Base-by-base conservation (phyloP, 2,888 invertebrate genomes). In the Drosophila heteroneura region DNA sequence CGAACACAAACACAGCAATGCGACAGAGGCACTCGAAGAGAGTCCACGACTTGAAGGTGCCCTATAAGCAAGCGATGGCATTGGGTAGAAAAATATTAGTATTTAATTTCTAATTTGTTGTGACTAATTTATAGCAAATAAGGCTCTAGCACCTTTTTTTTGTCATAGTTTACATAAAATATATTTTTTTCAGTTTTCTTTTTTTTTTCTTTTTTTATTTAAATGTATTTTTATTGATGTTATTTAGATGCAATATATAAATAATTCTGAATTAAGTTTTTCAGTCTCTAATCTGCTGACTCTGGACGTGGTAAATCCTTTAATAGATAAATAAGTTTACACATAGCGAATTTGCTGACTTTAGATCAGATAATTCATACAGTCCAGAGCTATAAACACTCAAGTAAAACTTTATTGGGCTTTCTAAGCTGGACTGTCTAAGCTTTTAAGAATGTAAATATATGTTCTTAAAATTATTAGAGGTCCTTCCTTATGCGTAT, bases 1-100 rank as follows among this genome's bases (percentile, higher is more conserved):
- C 89, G 79, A 64, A 69, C 77, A 67, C 62, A 73, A 28, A 68
- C 35, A 62, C 33, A 70, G 19, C 28, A 22, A 54, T 51, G 26
- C 44, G 35, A 37, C 69, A 30, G 37, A 37, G 26, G 4, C 14
- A 7, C 32, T 12, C 51, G 16, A 9, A 63, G 33, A 35, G 22
- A 19, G n/a, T 51, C 10, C 19, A 10, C 49, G 51, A 54, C 52
- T 12, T 0, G 1, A 2, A 57, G 35, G 57, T 76, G 60, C 68
- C 59, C 59, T 72, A 10, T 12, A 57, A 51, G n/a, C n/a, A 5
- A 0, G 1, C 0, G 3, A 22, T 44, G 2, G 6, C 3, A 41
- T 41, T n/a, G 41, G 0, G 0, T 41, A 2, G n/a, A n/a, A 2
- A 10, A 44, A 22, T 44, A 7, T 14, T 5, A 9, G 10, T 4